Base-by-base conservation (phyloP, 2,113 vertebrate genomes). In the Megaleporinus macrocephalus region DNA sequence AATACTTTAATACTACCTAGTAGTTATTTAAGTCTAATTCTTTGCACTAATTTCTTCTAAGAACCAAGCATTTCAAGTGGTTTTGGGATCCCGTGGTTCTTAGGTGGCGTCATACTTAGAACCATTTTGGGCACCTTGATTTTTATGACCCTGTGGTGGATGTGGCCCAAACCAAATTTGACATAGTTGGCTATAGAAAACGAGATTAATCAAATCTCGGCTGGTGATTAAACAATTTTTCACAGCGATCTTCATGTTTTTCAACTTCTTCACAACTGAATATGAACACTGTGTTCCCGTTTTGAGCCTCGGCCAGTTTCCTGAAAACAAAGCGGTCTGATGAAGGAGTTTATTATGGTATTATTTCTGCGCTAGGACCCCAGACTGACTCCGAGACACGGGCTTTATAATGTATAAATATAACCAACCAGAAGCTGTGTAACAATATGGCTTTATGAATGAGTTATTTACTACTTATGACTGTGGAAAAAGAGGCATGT, bases 401-500 rank as follows among this genome's bases (percentile, higher is more conserved):
- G 72, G 44, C 79, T 26, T 55, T 36, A 33, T 47, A 30, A 7
- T 53, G 71, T 81, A n/a, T 73, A 84, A 84, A 76, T 73, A 77
- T 81, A 81, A 81, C 79, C 73, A 75, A 36, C 29, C 62, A 76
- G 59, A 70, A 59, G 66, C 59, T 73, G 61, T 62, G 75, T 66
- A 62, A 66, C 83, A 77, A 76, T 55, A 29, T 29, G 78, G 55
- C 83, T 84, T 81, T 77, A 66, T 84, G 78, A 80, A 72, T 53
- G 70, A 71, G 73, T 72, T 84, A 80, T 80, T 80, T 80, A 80
- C 30, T 75, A 16, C 36, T 73, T 55, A 57, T 68, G 30, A 79
- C 76, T 79, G 66, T 79, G 33, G 76, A 71, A 84, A 79, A 62
- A 55, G 73, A 83, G 66, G 72, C 73, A 79, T 78, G 76, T 70